Evolutionary conservation across 2,888 invertebrate species (phyloP).

Genomic region (Sepioteuthis lessoniana): DNA sequence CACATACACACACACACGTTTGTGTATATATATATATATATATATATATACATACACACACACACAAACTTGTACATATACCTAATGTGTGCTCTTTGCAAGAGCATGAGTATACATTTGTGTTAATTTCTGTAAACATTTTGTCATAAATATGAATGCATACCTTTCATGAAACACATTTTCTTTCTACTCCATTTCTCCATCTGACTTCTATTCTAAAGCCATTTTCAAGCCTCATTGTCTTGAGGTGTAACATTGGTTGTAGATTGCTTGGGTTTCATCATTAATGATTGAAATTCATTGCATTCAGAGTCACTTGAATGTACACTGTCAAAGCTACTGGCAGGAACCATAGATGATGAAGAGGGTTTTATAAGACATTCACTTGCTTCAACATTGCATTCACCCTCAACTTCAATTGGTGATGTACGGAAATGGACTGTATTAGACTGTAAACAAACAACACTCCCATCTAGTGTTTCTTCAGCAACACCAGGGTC

Average conservation of each 20-base stretch:
- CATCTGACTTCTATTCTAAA: not conserved
- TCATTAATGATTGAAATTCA: constrained; percentile 64
- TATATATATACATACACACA: too few species aligned
- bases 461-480: constrained; percentile 62
- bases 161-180: not conserved
- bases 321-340: constrained; percentile 54
- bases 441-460: constrained; percentile 63
- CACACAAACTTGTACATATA: too few species aligned
- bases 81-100: too few species aligned
- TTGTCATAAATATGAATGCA: not conserved
- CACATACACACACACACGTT: too few species aligned
- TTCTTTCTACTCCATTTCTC: not conserved
- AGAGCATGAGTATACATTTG: not conserved
- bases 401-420: constrained; percentile 54
- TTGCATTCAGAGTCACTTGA: constrained; percentile 62
- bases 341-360: constrained; percentile 40
- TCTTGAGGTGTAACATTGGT: not conserved
- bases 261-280: constrained; percentile 44
- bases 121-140: not conserved
- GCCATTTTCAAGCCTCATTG: not conserved
- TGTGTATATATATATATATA: too few species aligned
- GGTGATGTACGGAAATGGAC: constrained; percentile 56
- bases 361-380: constrained; percentile 43
- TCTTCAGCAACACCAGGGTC: constrained; percentile 64
- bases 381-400: constrained; percentile 41